These are phyloP conservation scores for Sarcophaga rosellei DNA, from an alignment of 2,888 invertebrate genomes.

Conservation along the genomic window DNA sequence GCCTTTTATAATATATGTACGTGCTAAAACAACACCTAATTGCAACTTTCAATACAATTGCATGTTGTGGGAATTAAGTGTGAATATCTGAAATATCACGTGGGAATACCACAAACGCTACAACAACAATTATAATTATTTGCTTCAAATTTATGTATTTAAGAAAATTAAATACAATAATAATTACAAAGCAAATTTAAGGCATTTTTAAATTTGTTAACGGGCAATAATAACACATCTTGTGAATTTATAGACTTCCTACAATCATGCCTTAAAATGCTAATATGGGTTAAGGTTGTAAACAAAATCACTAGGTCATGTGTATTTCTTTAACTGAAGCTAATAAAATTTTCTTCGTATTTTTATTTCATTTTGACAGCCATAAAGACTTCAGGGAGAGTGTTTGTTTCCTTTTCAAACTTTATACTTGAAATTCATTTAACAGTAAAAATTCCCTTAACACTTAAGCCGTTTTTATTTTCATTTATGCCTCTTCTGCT, in stretches of 20 bases:
- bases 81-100: not conserved
- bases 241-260: no score
- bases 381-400: not conserved
- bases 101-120: not conserved
- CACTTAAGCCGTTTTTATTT: not conserved
- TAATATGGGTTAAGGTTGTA: not conserved
- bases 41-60: slow-evolving; percentile 41
- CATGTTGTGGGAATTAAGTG: slow-evolving; percentile 36
- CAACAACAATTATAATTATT: not conserved
- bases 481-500: not conserved
- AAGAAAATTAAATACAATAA: no score
- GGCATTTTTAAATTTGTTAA: no score
- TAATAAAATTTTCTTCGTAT: no score
- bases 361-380: not conserved
- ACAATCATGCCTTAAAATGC: not conserved
- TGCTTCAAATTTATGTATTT: not conserved
- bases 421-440: not conserved
- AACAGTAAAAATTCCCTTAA: slow-evolving; percentile 18
- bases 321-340: not conserved
- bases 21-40: slow-evolving; percentile 33
- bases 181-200: no score
- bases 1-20: not conserved
- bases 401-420: no score
- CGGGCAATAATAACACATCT: no score
- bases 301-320: not conserved